Evolutionary conservation across 2,113 vertebrate species (phyloP).

Genomic region (Nematolebias whitei): DNA sequence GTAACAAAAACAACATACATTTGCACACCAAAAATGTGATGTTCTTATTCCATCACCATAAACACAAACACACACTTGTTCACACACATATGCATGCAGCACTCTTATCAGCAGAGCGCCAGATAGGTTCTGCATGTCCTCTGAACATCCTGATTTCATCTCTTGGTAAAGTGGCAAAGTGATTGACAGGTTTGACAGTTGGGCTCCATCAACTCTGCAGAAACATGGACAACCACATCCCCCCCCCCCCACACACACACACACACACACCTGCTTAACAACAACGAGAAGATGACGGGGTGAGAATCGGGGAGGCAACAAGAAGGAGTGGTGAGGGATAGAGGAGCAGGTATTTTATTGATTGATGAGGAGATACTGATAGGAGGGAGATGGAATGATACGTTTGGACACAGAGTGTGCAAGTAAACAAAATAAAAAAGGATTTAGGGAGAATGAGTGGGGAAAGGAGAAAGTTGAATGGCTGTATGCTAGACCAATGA

Average conservation of each 20-base stretch:
- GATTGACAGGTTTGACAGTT: constrained; percentile 86
- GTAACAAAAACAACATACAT: background rate
- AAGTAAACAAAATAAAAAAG: constrained; percentile 28
- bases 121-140: constrained; percentile 82
- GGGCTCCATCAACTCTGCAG: constrained; percentile 75
- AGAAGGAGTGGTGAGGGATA: constrained; percentile 7
- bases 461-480: constrained; percentile 15
- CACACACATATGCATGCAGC: constrained; percentile 50
- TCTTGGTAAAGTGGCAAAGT: constrained; percentile 80
- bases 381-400: constrained; percentile 25
- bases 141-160: constrained; percentile 84
- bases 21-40: constrained; percentile 8
- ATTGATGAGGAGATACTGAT: constrained; percentile 54
- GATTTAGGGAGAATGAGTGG: background rate
- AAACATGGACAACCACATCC: constrained; percentile 65
- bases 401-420: constrained; percentile 22
- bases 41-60: constrained; percentile 3
- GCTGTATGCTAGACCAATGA: constrained; percentile 34
- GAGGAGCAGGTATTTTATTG: constrained; percentile 27
- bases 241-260: constrained; percentile 5
- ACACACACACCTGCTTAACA: constrained; percentile 35
- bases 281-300: constrained; percentile 32
- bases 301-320: constrained; percentile 24
- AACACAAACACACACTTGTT: background rate
- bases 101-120: constrained; percentile 80